Evolutionary conservation across 1,140 invertebrate species (phyloP).

Genomic region (Drosophila asahinai): DNA sequence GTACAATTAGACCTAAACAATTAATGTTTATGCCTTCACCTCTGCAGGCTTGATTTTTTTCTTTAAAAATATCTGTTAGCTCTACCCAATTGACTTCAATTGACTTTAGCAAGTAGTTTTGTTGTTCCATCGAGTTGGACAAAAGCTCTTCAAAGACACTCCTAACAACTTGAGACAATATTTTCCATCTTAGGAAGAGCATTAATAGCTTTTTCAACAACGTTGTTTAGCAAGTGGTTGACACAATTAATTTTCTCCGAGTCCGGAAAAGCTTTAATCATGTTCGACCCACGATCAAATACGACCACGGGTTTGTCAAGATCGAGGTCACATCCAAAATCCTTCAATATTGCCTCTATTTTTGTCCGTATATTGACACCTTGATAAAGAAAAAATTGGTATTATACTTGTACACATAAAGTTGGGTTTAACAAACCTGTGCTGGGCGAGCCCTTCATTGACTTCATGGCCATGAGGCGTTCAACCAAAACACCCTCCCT

Average conservation of each 20-base stretch:
- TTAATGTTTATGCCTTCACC: no score
- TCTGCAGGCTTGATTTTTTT: no score
- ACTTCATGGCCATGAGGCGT: no score
- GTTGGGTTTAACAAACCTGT: no score
- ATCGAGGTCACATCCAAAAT: constrained; percentile 12
- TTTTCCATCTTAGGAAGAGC: not conserved
- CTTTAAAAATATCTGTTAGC: no score
- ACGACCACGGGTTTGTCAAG: not conserved
- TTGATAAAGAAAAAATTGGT: constrained; percentile 1
- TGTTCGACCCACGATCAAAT: not conserved
- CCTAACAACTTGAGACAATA: not conserved
- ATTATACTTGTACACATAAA: not conserved
- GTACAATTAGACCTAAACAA: no score
- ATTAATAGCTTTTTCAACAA: constrained; percentile 9
- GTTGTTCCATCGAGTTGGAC: no score
- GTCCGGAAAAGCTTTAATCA: not conserved
- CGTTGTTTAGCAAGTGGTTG: not conserved
- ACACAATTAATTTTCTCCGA: not conserved
- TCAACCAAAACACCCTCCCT: constrained; percentile 9
- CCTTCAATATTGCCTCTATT: constrained; percentile 6
- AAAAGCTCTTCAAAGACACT: no score
- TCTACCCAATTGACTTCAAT: no score
- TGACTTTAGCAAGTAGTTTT: no score
- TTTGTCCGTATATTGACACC: constrained; percentile 8
- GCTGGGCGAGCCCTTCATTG: no score